Percentiles rank a stretch among this genome's conserved stretches.
Conservation (phyloP, 2,888 invertebrate species). For the Bhutanitis thaidina region DNA sequence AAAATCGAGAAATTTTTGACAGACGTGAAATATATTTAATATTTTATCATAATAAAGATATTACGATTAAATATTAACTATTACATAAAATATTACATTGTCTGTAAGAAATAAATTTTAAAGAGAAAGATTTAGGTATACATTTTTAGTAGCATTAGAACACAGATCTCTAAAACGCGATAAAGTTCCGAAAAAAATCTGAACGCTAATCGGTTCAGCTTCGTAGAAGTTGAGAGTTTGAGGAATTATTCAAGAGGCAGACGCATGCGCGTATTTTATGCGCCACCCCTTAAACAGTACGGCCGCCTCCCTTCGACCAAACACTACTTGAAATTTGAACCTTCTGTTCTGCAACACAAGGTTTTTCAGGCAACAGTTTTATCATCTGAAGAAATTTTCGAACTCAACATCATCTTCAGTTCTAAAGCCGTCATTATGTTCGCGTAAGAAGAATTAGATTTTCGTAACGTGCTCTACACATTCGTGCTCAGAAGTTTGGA, state of each 20-base stretch:
- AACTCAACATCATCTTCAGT: slow-evolving; percentile 59
- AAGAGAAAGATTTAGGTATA: background rate
- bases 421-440: slow-evolving; percentile 74
- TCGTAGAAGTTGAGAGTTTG: slow-evolving; percentile 54
- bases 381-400: slow-evolving; percentile 54
- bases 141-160: background rate
- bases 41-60: no score
- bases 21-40: no score
- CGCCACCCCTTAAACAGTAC: slow-evolving; percentile 77
- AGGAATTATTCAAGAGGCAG: slow-evolving; percentile 55
- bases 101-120: no score
- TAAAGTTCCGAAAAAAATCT: slow-evolving; percentile 7
- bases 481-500: slow-evolving; percentile 41
- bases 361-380: slow-evolving; percentile 39
- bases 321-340: slow-evolving; percentile 63
- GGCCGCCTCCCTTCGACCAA: slow-evolving; percentile 68
- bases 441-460: slow-evolving; percentile 69
- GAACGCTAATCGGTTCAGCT: slow-evolving; percentile 33
- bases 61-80: no score
- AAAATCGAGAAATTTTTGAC: no score
- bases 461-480: slow-evolving; percentile 56
- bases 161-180: background rate
- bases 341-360: slow-evolving; percentile 53
- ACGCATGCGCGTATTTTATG: slow-evolving; percentile 76
- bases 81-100: no score